Conservation (phyloP, 2,888 invertebrate genomes). For the Meteorus cinctellus region DNA sequence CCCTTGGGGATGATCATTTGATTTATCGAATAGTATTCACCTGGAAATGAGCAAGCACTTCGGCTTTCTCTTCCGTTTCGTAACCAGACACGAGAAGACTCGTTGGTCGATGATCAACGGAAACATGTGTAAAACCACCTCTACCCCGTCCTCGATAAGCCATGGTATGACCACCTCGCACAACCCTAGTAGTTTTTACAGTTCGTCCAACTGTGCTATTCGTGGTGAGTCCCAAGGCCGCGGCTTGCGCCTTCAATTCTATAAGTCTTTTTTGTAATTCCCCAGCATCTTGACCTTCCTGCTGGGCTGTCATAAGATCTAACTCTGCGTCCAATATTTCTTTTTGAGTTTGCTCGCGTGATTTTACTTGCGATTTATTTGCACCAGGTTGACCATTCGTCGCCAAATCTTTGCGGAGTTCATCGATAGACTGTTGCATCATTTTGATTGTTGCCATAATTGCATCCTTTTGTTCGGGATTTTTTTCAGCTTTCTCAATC, state of each 20-base stretch:
- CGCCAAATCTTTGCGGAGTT: conserved; percentile 80
- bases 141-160: conserved; percentile 69
- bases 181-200: conserved; percentile 61
- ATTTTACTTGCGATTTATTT: conserved; percentile 76
- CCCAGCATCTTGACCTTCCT: conserved; percentile 89
- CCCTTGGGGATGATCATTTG: no score
- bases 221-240: conserved; percentile 71
- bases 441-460: conserved; percentile 87
- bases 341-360: conserved; percentile 88
- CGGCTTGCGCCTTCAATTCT: conserved; percentile 80
- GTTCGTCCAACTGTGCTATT: conserved; percentile 56
- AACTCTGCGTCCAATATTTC: conserved; percentile 93
- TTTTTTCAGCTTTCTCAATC: conserved; percentile 87
- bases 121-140: conserved; percentile 75
- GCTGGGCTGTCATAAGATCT: conserved; percentile 92
- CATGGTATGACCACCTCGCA: conserved; percentile 61
- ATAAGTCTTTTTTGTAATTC: conserved; percentile 83
- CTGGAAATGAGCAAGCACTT: conserved; percentile 87
- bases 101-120: conserved; percentile 90
- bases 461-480: conserved; percentile 84
- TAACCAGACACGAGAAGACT: conserved; percentile 91
- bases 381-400: conserved; percentile 75
- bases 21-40: conserved; percentile 74
- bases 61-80: conserved; percentile 86
- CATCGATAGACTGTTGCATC: conserved; percentile 88